Evolutionary conservation across 2,797 vertebrate species (phyloP), one percentile per base, ranked within the genome.

Genomic region (Danio tinwini): DNA sequence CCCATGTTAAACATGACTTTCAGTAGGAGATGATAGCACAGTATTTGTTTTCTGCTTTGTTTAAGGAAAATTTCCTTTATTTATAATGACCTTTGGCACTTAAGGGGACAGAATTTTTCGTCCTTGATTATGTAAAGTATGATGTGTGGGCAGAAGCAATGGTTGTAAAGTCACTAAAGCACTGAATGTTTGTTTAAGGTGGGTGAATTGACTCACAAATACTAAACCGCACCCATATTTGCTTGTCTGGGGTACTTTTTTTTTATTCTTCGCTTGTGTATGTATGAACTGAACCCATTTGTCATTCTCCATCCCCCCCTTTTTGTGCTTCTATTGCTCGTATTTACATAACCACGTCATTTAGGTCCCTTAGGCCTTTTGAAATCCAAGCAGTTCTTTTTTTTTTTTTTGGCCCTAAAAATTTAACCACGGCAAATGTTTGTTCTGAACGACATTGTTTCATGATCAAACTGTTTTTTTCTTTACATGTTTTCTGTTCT

Each of bases 221-320:
- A 92, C 87, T 86, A 82, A 91, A 89, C 90, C 91, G 59, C 91
- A 85, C 93, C 93, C 91, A 90, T 93, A 88, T 94, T 93, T 93
- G 88, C 87, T 83, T 52, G 84, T 86, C 73, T 69, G 68, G 85
- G 85, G 52, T 68, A 74, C 55, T 69, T 85, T 84, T 86, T n/a
- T 88, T 91, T 88, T 88, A 82, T 81, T 74, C 83, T 85, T 88
- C 74, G 79, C 77, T 39, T 52, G 14, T 63, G 87, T 82, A 86
- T 83, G 87, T 76, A 87, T 70, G 19, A 81, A 89, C 88, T 81
- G 74, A 80, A 76, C 58, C 76, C 10, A 70, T 82, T 78, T 73
- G 73, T 80, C 55, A 73, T 59, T 81, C 67, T 45, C 62, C 42
- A 29, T 40, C 52, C 45, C 19, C 29, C 63, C 74, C 77, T 81